A percentile compares a stretch with the other conserved stretches of the same genome.
phyloP scores from a whole-genome alignment of 2,888 invertebrate genomes.

The Drosophila macrospina region DNA sequence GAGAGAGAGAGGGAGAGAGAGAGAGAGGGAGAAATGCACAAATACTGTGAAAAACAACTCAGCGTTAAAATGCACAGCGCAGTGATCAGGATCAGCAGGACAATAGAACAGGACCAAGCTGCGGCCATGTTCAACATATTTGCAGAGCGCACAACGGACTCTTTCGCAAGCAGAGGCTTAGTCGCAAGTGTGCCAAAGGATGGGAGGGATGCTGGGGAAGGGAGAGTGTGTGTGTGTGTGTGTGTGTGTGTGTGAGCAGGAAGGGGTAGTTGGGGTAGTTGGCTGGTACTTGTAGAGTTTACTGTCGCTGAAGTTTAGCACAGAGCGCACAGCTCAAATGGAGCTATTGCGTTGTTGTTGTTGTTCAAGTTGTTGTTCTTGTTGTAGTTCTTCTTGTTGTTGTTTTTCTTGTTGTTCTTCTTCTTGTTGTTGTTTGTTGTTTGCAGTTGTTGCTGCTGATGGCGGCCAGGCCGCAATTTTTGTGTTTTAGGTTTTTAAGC shows the following conservation, averaged over 20 bases:
- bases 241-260: too few relatives aligned
- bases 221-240: too few relatives aligned
- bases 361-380: constrained; percentile 14
- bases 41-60: constrained; percentile 59
- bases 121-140: constrained; percentile 80
- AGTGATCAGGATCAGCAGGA: constrained; percentile 76
- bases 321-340: constrained; percentile 66
- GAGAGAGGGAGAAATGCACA: constrained; percentile 23
- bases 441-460: constrained; percentile 65
- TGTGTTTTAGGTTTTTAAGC: constrained; percentile 78
- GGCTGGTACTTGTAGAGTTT: constrained; percentile 42
- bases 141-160: constrained; percentile 61
- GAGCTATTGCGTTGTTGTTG: constrained; percentile 39
- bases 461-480: constrained; percentile 72
- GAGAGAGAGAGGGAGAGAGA: background rate
- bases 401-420: constrained; percentile 23
- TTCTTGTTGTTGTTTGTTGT: constrained; percentile 12
- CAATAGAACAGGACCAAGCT: constrained; percentile 65
- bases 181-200: background rate
- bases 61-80: constrained; percentile 78
- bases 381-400: constrained; percentile 9
- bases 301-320: constrained; percentile 74
- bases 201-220: too few relatives aligned
- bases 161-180: constrained; percentile 40
- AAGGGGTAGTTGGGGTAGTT: background rate